Percentiles rank a stretch among this genome's conserved stretches.
Conservation (phyloP, 2,113 vertebrate species). For the Myotis yumanensis region DNA sequence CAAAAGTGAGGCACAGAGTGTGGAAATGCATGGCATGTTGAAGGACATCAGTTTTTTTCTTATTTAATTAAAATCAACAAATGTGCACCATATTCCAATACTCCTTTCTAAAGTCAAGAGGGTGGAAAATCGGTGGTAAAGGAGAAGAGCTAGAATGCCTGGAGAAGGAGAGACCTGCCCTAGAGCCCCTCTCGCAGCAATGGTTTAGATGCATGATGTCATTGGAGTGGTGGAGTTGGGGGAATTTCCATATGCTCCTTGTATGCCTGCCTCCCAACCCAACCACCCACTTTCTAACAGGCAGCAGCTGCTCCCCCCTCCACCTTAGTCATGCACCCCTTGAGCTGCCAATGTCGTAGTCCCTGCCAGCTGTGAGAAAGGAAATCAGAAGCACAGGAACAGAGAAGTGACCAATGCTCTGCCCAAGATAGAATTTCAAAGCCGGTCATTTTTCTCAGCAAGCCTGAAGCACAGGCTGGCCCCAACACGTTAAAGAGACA, state of each 20-base stretch:
- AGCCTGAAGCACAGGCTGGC: constrained; percentile 73
- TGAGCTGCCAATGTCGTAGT: neutral
- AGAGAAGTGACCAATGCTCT: constrained; percentile 58
- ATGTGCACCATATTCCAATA: neutral
- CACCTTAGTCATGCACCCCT: neutral
- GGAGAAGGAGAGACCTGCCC: neutral
- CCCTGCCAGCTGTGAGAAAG: constrained; percentile 11
- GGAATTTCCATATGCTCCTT: constrained; percentile 35
- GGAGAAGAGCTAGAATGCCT: neutral
- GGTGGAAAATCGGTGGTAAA: neutral
- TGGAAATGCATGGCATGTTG: neutral
- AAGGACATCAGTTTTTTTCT: neutral
- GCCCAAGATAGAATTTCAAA: constrained; percentile 81
- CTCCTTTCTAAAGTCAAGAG: neutral
- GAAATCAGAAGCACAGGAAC: constrained; percentile 28
- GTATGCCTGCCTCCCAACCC: neutral
- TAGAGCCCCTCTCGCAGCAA: neutral
- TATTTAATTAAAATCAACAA: constrained; percentile 1
- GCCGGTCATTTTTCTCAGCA: constrained; percentile 84
- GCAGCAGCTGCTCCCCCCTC: constrained; percentile 13
- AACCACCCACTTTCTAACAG: neutral
- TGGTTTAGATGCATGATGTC: neutral
- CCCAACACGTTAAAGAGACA: constrained; percentile 78
- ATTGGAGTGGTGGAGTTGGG: neutral
- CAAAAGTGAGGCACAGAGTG: neutral